Evolutionary conservation across 1,140 invertebrate species (phyloP), one percentile per base, ranked within the genome.

Genomic region (Hyles euphorbiae): DNA sequence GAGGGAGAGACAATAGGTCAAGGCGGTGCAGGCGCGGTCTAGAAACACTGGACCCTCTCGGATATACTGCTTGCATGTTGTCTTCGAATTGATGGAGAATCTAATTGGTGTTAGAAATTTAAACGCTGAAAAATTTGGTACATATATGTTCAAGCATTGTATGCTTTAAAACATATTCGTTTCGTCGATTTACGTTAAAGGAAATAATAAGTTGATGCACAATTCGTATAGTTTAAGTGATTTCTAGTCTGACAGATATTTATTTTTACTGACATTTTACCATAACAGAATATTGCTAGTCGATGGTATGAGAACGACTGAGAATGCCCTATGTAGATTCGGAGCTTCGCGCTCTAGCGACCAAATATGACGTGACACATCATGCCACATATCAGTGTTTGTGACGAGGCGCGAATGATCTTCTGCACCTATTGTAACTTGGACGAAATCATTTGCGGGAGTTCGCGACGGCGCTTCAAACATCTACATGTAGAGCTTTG

Each of bases 291-390:
- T 60, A 44, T 46, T 22, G 32, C 45, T 12, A 65, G 63, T 61
- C 47, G 59, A 58, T 61, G 58, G 43, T 54, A 40, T 40, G 49
- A 53, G 47, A 56, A 52, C 44, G 61, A 56, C 43, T 61, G 52
- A 48, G 55, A 56, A 70, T 66, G 68, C 65, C 63, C 57, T 63
- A 57, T 62, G 61, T 65, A 72, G 60, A 64, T 58, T 64, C 68
- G 11, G 48, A 70, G 63, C 51, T 7, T 8, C 2, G 32, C 34
- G 58, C 67, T 63, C 61, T 74, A 71, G 67, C 65, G 83, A 86
- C 85, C 80, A 88, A 88, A 63, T 72, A 63, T 72, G 67, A 87
- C 81, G 79, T 82, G 72, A 86, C 84, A 87, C 84, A 87, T 87
- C 84, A 88, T 79, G 63, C 71, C 75, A 86, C 85, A 88, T 88